A percentile compares a stretch with the other conserved stretches of the same genome.
phyloP scores from a whole-genome alignment of 1,140 invertebrate genomes.

The Radopholus similis region DNA sequence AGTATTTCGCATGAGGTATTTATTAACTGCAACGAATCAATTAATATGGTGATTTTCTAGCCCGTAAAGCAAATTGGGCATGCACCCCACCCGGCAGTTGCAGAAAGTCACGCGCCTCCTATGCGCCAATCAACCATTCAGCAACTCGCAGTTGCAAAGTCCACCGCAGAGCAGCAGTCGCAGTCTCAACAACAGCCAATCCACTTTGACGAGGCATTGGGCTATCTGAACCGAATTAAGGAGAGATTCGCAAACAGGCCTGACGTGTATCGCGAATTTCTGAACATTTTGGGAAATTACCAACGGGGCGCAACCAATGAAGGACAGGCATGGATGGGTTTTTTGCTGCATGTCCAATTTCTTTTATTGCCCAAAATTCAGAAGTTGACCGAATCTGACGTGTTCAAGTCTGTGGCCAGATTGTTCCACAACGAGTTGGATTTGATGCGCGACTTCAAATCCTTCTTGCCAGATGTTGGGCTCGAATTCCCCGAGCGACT shows the following conservation, averaged over 20 bases:
- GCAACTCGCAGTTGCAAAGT: background rate
- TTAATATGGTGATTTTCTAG: too few relatives aligned
- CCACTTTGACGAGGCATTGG: conserved; percentile 33
- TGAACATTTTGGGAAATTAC: conserved; percentile 31
- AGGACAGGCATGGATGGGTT: background rate
- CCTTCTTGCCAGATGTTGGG: conserved; percentile 29
- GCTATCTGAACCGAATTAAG: conserved; percentile 33
- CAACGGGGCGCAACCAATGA: conserved; percentile 1
- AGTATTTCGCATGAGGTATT: too few relatives aligned
- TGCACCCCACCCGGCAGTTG: too few relatives aligned
- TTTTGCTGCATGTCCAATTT: background rate
- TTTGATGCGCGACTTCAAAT: conserved; percentile 39
- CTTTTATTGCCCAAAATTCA: background rate
- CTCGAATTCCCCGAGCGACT: conserved; percentile 9
- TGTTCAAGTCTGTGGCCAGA: conserved; percentile 20
- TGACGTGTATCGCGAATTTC: conserved; percentile 32
- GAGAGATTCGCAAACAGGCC: conserved; percentile 29
- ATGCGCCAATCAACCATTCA: background rate
- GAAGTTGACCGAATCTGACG: conserved; percentile 24
- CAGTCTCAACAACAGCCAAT: conserved; percentile 18
- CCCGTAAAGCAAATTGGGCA: too few relatives aligned
- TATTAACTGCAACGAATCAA: too few relatives aligned
- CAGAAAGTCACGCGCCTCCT: background rate
- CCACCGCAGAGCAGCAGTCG: background rate
- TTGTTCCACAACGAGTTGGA: conserved; percentile 30